Evolutionary conservation across 2,888 invertebrate species (phyloP).

Genomic region (Drosophila ochracea): DNA sequence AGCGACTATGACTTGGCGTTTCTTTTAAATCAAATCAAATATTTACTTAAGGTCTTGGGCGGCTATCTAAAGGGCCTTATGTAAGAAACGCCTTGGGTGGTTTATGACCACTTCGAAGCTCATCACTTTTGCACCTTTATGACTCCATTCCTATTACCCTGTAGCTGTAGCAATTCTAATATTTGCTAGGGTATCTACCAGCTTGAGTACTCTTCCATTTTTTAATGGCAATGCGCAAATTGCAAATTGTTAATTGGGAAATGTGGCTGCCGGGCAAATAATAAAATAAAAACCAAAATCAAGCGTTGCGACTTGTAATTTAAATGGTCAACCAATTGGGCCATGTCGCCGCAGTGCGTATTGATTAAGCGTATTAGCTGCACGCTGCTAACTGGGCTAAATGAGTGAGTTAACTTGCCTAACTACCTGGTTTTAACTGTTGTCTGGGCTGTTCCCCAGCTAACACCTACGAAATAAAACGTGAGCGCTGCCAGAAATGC

Average conservation of each 20-base stretch:
- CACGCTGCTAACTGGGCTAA: constrained; percentile 37
- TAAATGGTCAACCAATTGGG: constrained; percentile 37
- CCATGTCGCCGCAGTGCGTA: constrained; percentile 8
- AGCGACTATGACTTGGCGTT: constrained; percentile 67
- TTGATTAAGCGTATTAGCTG: constrained; percentile 56
- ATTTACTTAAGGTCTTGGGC: constrained; percentile 60
- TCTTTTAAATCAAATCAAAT: constrained; percentile 77
- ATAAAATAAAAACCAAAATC: not conserved
- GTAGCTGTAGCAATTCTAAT: not conserved
- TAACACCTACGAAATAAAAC: constrained; percentile 75
- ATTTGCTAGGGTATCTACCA: not conserved
- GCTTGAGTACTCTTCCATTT: not conserved
- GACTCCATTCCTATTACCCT: constrained; percentile 5
- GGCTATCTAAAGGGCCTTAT: constrained; percentile 60
- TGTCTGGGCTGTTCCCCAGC: constrained; percentile 41
- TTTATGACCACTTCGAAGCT: constrained; percentile 45
- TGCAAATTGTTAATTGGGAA: constrained; percentile 32
- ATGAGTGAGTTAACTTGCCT: constrained; percentile 17
- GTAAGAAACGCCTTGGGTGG: constrained; percentile 73
- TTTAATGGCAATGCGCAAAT: constrained; percentile 35
- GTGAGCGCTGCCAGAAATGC: constrained; percentile 49
- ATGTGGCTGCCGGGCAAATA: constrained; percentile 1
- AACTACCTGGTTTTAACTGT: constrained; percentile 44
- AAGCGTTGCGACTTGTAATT: constrained; percentile 50
- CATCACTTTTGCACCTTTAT: constrained; percentile 5